phyloP scores from a whole-genome alignment of 30 jellyfish, hydroid and myxozoan genomes.

The Catostylus mosaicus region DNA sequence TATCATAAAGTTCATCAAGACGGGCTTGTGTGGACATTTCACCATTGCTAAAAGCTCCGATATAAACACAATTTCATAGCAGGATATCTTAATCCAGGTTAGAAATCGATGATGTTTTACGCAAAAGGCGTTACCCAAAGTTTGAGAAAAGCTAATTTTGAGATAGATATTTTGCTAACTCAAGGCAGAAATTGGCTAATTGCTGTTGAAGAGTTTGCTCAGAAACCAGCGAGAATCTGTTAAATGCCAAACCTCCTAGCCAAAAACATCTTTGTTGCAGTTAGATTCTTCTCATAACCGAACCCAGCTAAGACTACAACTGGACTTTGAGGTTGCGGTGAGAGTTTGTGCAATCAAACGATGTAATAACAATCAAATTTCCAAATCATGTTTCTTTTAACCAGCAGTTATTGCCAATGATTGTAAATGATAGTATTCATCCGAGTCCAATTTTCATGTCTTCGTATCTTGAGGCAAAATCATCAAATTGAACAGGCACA shows the following conservation, averaged over 20 bases:
- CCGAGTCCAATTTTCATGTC: too few species aligned
- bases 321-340: neutral
- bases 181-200: neutral
- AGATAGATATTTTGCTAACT: constrained; percentile 1
- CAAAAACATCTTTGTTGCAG: neutral
- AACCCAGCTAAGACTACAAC: neutral
- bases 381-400: too few species aligned
- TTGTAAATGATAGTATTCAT: too few species aligned
- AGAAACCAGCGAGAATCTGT: neutral
- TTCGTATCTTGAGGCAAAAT: too few species aligned
- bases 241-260: neutral
- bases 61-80: constrained; percentile 7
- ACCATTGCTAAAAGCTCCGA: neutral
- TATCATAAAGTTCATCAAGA: too few species aligned
- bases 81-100: neutral
- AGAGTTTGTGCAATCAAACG: neutral
- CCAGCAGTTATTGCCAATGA: too few species aligned
- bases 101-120: neutral
- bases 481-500: too few species aligned
- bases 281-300: neutral
- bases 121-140: constrained; percentile 29
- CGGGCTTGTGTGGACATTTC: too few species aligned
- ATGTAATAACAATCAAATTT: neutral
- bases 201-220: neutral
- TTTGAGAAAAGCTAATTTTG: neutral